phyloP scores from a whole-genome alignment of 2,888 invertebrate species.

The Cheilosia urbana region DNA sequence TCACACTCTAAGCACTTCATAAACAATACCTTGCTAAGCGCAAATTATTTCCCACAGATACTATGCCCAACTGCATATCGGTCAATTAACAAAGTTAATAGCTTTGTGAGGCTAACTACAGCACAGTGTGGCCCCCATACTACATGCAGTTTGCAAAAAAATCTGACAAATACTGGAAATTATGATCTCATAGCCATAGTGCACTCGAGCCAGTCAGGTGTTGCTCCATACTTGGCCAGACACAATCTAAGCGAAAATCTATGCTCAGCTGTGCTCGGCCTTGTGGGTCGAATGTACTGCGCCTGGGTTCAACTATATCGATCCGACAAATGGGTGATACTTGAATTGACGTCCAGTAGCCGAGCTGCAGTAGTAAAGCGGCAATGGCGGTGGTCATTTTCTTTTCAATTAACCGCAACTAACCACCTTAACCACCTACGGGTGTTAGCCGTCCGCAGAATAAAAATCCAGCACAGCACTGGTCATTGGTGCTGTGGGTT shows the following conservation, averaged over 20 bases:
- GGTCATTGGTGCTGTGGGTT: slow-evolving; percentile 34
- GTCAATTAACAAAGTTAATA: slow-evolving; percentile 70
- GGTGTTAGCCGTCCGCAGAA: slow-evolving; percentile 51
- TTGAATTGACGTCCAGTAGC: slow-evolving; percentile 52
- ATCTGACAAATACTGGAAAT: slow-evolving; percentile 39
- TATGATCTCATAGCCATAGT: slow-evolving; percentile 71
- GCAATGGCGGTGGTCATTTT: slow-evolving; percentile 52
- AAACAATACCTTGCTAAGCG: slow-evolving; percentile 55
- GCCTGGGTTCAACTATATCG: slow-evolving; percentile 56
- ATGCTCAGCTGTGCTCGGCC: slow-evolving; percentile 38
- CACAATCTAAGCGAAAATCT: neutral
- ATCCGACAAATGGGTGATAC: slow-evolving; percentile 57
- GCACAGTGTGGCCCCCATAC: slow-evolving; percentile 15
- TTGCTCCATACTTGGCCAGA: neutral
- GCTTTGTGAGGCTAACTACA: slow-evolving; percentile 60
- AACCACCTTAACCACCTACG: slow-evolving; percentile 62
- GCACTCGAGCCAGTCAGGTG: slow-evolving; percentile 45
- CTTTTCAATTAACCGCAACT: slow-evolving; percentile 69
- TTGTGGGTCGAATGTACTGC: slow-evolving; percentile 55
- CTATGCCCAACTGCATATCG: slow-evolving; percentile 60
- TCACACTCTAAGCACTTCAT: slow-evolving; percentile 48
- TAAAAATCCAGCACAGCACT: slow-evolving; percentile 29
- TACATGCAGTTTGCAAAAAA: slow-evolving; percentile 35
- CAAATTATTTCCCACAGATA: slow-evolving; percentile 61
- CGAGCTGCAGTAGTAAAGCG: slow-evolving; percentile 25